Evolutionary conservation across 2,797 vertebrate species (phyloP), one percentile per base, ranked within the genome.

Genomic region (Rhinoraja longicauda): DNA sequence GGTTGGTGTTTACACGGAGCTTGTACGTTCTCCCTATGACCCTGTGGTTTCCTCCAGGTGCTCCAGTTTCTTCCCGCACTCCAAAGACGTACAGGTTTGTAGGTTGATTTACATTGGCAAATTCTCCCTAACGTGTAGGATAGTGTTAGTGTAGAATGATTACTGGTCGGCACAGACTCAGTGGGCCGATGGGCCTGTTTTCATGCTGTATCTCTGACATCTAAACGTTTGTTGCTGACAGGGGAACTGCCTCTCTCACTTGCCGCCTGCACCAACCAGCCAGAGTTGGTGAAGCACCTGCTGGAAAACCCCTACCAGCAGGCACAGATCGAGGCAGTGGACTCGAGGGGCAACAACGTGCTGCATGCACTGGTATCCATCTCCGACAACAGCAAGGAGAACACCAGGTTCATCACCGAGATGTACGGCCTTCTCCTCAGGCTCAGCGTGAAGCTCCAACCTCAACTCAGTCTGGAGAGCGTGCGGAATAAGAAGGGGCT

Each of bases 251-350:
- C 98, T 21, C 96, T 99, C 93, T 99, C 98, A 39, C 95, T 99
- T 94, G 98, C 98, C 0, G 98, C 98, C 0, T 99, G 99, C 94
- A 99, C 98, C 93, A 99, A 99, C 96, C 99, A 99, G 95, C 96
- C 97, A 29, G 96, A 97, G 29, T 95, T 99, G 13, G 98, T 98
- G 94, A 96, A 98, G 94, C 98, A 97, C 94, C 97, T 99, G 93
- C 95, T 99, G 95, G 95, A 97, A 93, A 99, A 98, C 93, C 95
- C 96, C 64, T 95, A 96, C 95, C 95, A 97, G 86, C 94, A 93
- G 0, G 98, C 97, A 0, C 93, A 97, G 21, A 95, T 98, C 0
- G 67, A 94, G 0, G 92, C 95, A 70, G 94, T 76, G 45, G 99
- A 99, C 95, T 97, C 98, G 3, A 97, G 96, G 57, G 98, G 98